Base-by-base conservation (phyloP, 2,888 invertebrate species). In the Trichopoda pennipes region DNA sequence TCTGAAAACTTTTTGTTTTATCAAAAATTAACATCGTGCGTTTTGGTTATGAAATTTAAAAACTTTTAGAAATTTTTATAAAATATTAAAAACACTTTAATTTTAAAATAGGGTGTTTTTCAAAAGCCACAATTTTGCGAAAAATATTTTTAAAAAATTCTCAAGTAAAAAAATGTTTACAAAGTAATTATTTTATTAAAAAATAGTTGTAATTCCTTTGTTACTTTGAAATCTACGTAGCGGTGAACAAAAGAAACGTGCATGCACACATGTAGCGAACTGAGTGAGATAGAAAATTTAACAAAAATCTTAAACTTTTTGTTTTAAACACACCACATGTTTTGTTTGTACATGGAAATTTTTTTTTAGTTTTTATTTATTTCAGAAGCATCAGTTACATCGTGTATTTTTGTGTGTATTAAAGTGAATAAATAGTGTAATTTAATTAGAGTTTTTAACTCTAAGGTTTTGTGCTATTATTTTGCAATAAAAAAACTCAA, bases 241-340 rank as follows among this genome's bases (percentile, higher is more conserved):
- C 23, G 49, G 47, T 51, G 49, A 70, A 58, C 49, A 38, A 60
- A 49, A 58, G 17, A 28, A 6, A 28, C 7, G 8, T 28, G 16
- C 21, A n/a, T 6, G 38, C n/a, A n/a, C n/a, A n/a, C n/a, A n/a
- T n/a, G n/a, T n/a, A n/a, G n/a, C n/a, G n/a, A n/a, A n/a, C n/a
- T n/a, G n/a, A n/a, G n/a, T n/a, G 21, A 60, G 55, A 32, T 17
- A n/a, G 19, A 9, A 16, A 21, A 58, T 51, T 35, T 47, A 53
- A 42, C 16, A 66, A 60, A 72, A 53, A 68, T 51, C 38, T 6
- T 42, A 81, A 81, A 81, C 72, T 73, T 76, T 81, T 77, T 68
- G 64, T 80, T 81, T 68, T 19, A 47, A 76, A 47, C 76, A 73
- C 76, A 63, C 61, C 81, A 81, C 76, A 76, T 75, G 69, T 75